Evolutionary conservation across 2,113 vertebrate genomes (phyloP), one percentile per base, ranked within the genome.

Genomic region (Dipodomys spectabilis): DNA sequence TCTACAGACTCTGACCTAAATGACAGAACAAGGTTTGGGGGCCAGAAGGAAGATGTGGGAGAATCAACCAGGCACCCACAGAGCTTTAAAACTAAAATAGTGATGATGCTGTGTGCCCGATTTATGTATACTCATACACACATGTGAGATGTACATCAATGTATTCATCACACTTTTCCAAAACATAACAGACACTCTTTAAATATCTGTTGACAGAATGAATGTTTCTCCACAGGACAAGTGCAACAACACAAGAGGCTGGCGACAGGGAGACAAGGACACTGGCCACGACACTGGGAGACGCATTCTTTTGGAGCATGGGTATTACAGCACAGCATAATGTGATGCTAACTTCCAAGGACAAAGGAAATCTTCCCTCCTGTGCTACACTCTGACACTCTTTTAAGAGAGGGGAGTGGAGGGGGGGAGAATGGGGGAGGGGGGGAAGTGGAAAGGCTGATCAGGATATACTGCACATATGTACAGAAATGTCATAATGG

Each of bases 1-100:
- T 99, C 99, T 81, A 99, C 99, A 73, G 99, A 99, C 93, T 99
- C 99, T 23, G 99, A 99, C 96, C 99, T 99, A 95, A 78, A 97
- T 7, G 45, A 32, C 3, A 72, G 30, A 60, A 45, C 35, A 91
- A 92, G 53, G n/a, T 25, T 57, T 83, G 22, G 35, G 69, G 45
- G 9, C 32, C 90, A 75, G 71, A 32, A 35, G 6, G 7, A 25
- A 6, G 30, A 44, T 12, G 2, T 65, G 57, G 81, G 5, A 57
- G 64, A 11, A 23, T 16, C 28, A 75, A 68, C 7, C 49, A 35
- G 64, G 74, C 67, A 93, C 25, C n/a, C 39, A 39, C 10, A 60
- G 20, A 73, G 20, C 4, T 83, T 83, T 79, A 69, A 69, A 85
- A 20, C 20, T 16, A 28, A 60, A 49, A 45, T 3, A 6, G 75